Base-by-base conservation (phyloP, 1,140 invertebrate species). In the Halictus rubicundus region DNA sequence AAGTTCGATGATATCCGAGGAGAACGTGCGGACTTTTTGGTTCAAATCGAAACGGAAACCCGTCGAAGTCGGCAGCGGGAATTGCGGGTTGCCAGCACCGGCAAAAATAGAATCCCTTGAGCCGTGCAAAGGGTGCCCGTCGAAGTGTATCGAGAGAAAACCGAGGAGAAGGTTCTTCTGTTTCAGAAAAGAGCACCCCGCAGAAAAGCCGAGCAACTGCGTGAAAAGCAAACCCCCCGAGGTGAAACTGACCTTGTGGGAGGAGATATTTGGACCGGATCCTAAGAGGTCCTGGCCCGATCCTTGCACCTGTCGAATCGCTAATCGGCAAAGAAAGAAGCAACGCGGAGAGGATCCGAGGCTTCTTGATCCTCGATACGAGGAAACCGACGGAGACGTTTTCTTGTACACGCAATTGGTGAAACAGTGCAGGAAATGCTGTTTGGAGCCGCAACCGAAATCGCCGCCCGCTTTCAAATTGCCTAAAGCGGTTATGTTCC, bases 261-360 rank as follows among this genome's bases (percentile, higher is more conserved):
- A 84, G n/a, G 76, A 78, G 54, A 21, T 88, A 2, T 87, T 89
- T 23, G 80, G 75, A 0, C 59, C 25, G 1, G 19, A 57, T 2
- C 57, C 66, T 0, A 83, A 80, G 16, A 76, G 59, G 46, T 65
- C 63, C 1, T 61, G 69, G 64, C 76, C 80, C 3, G 68, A 83
- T 32, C 66, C 82, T 16, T 57, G 32, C 8, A 72, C 57, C 6
- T 81, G 76, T 42, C 68, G 71, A 0, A 0, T 72, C 3, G 27
- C 49, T 6, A 37, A 78, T 9, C 49, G 32, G 27, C 49, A 76
- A 2, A 74, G 39, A 23, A 61, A 23, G 8, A 61, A 25, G 54
- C 49, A 19, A 21, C 42, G 74, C 0, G 3, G 2, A 16, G 12
- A 68, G 0, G 70, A 76, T 71, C 61, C 61, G 0, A 74, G 71